These are phyloP conservation scores for Martes martes DNA, from an alignment of 2,113 vertebrate genomes.

Conservation along the genomic window DNA sequence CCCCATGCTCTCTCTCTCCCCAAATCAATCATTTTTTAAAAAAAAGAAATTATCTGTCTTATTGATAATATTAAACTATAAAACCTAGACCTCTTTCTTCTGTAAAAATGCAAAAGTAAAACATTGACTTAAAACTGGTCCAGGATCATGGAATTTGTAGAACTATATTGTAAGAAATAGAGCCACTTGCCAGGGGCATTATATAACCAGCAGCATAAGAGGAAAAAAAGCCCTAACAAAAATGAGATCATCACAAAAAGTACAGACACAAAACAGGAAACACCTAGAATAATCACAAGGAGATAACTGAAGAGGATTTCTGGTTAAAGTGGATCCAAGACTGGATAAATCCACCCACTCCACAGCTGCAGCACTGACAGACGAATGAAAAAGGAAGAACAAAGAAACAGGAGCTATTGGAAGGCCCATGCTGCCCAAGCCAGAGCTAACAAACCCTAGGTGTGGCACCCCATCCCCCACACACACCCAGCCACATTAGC, in stretches of 20 bases:
- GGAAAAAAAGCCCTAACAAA: not conserved
- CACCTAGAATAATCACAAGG: not conserved
- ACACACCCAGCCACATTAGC: not conserved
- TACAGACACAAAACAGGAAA: not conserved
- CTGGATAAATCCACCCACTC: not conserved
- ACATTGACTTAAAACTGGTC: not conserved
- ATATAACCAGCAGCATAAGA: not conserved
- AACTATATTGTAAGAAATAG: not conserved
- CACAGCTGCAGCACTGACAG: not conserved
- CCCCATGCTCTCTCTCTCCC: not conserved
- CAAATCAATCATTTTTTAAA: no score
- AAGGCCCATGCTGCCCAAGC: not conserved
- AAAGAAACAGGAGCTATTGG: not conserved
- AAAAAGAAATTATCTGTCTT: not conserved
- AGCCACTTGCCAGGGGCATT: not conserved
- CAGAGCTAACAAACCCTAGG: not conserved
- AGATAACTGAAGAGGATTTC: not conserved
- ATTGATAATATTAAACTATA: not conserved
- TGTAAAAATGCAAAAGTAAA: not conserved
- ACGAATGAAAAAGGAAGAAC: not conserved
- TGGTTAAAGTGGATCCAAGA: not conserved
- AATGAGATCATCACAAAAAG: not conserved
- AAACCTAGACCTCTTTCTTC: not conserved
- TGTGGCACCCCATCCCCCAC: not conserved
- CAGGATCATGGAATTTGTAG: not conserved